Evolutionary conservation across 2,888 invertebrate species (phyloP), one percentile per base, ranked within the genome.

Genomic region (Cheilosia variabilis): DNA sequence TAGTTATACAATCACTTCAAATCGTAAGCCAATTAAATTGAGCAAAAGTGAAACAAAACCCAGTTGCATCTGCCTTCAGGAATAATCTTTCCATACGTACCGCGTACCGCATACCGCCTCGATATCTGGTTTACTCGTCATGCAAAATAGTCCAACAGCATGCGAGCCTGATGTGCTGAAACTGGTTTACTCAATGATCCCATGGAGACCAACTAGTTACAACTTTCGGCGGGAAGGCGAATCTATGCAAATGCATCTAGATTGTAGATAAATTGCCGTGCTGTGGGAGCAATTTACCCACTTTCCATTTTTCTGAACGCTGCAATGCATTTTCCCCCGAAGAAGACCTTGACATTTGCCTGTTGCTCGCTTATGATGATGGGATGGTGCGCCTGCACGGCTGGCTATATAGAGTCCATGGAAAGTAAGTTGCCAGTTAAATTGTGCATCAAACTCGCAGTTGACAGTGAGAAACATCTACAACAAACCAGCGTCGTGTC

Each of bases 311-410:
- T 86, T 53, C 71, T 31, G 37, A 43, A 19, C 76, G 52, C 13
- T 31, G 37, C 37, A 55, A 53, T 73, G 55, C 53, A 66, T 55
- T 57, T 62, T 72, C 57, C 72, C 22, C 63, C 37, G 37, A 31
- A 34, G 72, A 72, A 86, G 86, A 86, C 86, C 86, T 86, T 86
- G 86, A 86, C 86, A 86, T 86, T 86, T 66, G 60, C 69, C 55
- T n/a, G 22, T 47, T 47, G 19, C 60, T 31, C n/a, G 41, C 53
- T 45, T 50, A 66, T 34, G 62, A 60, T 13, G 55, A 27, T 52
- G 24, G 52, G 37, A 37, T 68, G 58, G 24, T 47, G 45, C 45
- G 45, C 45, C 45, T 50, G 52, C 24, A 47, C 52, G 45, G 53
- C 57, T 73, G 68, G 57, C 43, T 65, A 45, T 60, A 27, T 37